A percentile compares a stretch with the other conserved stretches of the same genome.
Evolutionary conservation across 2,797 vertebrate genomes (phyloP).

Genomic region (Peromyscus nudipes): DNA sequence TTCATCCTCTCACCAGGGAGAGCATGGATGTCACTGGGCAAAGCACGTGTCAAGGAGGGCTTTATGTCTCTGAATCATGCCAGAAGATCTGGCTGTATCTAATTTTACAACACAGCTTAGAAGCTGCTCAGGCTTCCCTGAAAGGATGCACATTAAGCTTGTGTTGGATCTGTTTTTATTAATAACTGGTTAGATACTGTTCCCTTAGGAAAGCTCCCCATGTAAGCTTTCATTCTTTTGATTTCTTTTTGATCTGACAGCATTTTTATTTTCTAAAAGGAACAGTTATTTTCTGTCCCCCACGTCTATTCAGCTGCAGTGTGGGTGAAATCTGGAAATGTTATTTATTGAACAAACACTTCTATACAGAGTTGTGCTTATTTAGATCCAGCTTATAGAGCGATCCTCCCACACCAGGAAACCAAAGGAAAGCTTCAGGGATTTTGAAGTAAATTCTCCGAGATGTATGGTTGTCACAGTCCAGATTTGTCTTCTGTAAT

Average conservation of each 20-base stretch:
- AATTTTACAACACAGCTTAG: background rate
- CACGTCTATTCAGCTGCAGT: constrained; percentile 46
- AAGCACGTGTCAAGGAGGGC: background rate
- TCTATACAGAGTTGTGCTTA: constrained; percentile 61
- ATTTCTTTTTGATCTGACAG: constrained; percentile 71
- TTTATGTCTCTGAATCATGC: background rate
- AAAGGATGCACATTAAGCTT: background rate
- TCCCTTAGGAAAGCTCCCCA: background rate
- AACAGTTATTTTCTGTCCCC: constrained; percentile 73
- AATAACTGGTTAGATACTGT: constrained; percentile 42
- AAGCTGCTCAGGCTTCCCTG: background rate
- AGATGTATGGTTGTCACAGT: background rate
- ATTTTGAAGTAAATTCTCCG: background rate
- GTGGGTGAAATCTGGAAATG: constrained; percentile 76
- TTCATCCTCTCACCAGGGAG: accelerated
- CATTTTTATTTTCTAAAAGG: constrained; percentile 69
- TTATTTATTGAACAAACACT: constrained; percentile 72
- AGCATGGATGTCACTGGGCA: background rate
- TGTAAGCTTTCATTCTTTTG: constrained; percentile 53
- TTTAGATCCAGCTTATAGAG: constrained; percentile 36
- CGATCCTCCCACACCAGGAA: constrained; percentile 34
- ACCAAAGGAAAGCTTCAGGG: constrained; percentile 32
- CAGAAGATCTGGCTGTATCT: background rate
- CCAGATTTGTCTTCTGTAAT: background rate
- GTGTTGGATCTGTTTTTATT: constrained; percentile 45